Evolutionary conservation across 2,797 vertebrate genomes (phyloP).

Genomic region (Lepilemur ruficaudatus): DNA sequence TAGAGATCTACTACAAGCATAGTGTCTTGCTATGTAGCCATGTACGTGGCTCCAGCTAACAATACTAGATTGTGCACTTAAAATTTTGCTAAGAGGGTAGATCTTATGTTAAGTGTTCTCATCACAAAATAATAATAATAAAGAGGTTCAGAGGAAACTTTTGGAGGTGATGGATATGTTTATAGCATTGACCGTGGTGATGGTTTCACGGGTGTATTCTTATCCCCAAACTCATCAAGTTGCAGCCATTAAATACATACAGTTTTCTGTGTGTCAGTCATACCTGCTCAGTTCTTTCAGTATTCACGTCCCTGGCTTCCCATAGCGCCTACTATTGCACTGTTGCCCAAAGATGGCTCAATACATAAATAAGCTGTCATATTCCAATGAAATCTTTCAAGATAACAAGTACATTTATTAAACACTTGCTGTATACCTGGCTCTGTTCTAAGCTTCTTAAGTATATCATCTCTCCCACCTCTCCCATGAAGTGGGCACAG

Average conservation of each 20-base stretch:
- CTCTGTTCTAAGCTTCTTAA: not conserved
- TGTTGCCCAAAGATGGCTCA: not conserved
- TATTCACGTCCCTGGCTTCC: not conserved
- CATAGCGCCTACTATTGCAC: not conserved
- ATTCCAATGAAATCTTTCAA: not conserved
- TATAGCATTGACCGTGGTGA: not conserved
- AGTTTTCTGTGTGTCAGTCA: not conserved
- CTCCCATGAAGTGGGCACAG: not conserved
- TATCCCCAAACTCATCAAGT: not conserved
- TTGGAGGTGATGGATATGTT: not conserved
- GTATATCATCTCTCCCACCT: not conserved
- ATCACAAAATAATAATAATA: not conserved
- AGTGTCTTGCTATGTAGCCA: no score
- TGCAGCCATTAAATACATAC: not conserved
- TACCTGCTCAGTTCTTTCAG: not conserved
- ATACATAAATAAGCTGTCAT: not conserved
- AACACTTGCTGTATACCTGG: no score
- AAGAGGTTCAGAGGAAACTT: not conserved
- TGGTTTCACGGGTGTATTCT: not conserved
- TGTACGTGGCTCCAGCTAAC: not conserved
- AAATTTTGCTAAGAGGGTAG: not conserved
- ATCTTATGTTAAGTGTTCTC: not conserved
- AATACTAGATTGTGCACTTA: not conserved
- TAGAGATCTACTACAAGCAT: not conserved
- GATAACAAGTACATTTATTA: not conserved